phyloP scores from a whole-genome alignment of 2,888 invertebrate genomes.

The Gymnoscelis rufifasciata region DNA sequence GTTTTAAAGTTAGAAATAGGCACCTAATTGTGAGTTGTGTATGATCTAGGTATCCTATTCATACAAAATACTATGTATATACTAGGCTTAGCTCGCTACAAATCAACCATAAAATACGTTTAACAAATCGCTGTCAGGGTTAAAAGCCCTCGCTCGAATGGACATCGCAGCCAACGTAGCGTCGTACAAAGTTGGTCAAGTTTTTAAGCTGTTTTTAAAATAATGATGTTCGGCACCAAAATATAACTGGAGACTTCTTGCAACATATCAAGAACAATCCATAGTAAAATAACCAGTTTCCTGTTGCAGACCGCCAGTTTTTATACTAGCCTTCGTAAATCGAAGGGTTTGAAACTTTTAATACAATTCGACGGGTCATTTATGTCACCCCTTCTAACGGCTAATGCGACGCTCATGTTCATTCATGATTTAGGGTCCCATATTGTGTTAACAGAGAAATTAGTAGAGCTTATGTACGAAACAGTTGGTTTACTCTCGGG shows the following conservation, averaged over 20 bases:
- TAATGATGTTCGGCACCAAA: too few relatives aligned
- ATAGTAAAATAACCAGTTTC: neutral
- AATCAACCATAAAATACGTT: neutral
- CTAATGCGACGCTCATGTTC: constrained; percentile 60
- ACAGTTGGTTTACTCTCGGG: constrained; percentile 19
- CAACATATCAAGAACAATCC: too few relatives aligned
- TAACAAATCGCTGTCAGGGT: neutral
- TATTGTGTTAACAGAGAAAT: constrained; percentile 69
- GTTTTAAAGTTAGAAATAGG: too few relatives aligned
- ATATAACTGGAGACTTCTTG: too few relatives aligned
- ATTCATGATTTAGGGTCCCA: constrained; percentile 64
- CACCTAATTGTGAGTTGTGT: too few relatives aligned
- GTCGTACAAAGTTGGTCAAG: too few relatives aligned
- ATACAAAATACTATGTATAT: too few relatives aligned
- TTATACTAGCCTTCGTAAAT: constrained; percentile 19
- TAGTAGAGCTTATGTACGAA: constrained; percentile 40
- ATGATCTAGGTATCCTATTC: too few relatives aligned
- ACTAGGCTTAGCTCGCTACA: too few relatives aligned
- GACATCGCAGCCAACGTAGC: too few relatives aligned
- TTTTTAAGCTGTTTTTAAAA: too few relatives aligned
- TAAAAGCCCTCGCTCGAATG: too few relatives aligned
- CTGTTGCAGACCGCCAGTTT: neutral
- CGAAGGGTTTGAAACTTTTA: constrained; percentile 46
- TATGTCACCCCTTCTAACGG: constrained; percentile 54
- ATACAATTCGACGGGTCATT: constrained; percentile 50